Base-by-base conservation (phyloP, 2,797 vertebrate genomes). In the Cercopithecus petaurista region DNA sequence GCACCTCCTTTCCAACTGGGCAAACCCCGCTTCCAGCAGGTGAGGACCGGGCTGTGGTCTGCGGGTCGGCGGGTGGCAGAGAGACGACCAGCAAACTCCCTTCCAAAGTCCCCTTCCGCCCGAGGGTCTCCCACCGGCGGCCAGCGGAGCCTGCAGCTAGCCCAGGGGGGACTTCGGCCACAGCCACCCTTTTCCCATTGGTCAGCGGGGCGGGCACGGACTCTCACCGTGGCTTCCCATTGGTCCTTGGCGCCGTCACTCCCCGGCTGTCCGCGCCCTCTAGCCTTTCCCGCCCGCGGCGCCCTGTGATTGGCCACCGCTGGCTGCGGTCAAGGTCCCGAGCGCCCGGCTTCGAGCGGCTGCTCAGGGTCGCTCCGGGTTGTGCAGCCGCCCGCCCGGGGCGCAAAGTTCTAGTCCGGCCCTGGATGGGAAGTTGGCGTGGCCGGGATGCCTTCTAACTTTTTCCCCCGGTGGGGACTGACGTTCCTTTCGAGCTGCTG, bases 21-120 rank as follows among this genome's bases (percentile, higher is more conserved):
- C n/a, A 99, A 99, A 96, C 98, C 99, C 7, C 99, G 99, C 96
- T 99, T 99, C 98, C 98, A 99, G 97, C 99, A 99, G 99, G 99
- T 99, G 99, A 98, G 95, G 93, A 41, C 59, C 1, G 24, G 91
- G 93, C 22, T 89, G 80, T 48, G 57, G 77, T 28, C 41, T 75
- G 81, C 24, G 41, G 89, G 90, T 46, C 41, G 30, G 76, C n/a
- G 64, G 96, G 83, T 46, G 76, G 83, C 67, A 76, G 2, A 3
- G 50, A 26, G 70, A 90, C 46, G 21, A 2, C 2, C 9, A 64
- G n/a, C 7, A 50, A 43, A 96, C 73, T 94, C 93, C 59, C n/a
- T 17, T 83, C 22, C 88, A 52, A 87, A 94, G 86, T 59, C 88
- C 61, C 93, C 41, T 87, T 86, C 59, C 89, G 90, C 52, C 24